Base-by-base conservation (phyloP, 37 sponge, comb jelly and placozoan genomes). In the Bolinopsis microptera region DNA sequence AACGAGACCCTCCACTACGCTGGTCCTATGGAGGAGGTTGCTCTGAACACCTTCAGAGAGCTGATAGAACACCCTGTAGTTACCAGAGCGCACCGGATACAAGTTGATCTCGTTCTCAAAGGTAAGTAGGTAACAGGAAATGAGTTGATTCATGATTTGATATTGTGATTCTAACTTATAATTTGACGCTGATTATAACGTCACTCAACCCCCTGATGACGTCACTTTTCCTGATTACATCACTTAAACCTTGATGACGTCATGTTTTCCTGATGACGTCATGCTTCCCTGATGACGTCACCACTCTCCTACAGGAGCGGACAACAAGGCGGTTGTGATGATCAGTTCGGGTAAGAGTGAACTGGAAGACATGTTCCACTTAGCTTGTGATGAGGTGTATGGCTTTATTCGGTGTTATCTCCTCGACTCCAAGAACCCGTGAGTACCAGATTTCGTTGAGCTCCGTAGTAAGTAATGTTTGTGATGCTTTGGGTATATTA, bases 31-130 rank as follows among this genome's bases (percentile, higher is more conserved):
- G 90, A 86, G 27, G 13, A 28, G 13, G 3, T 27, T 8, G 25
- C 90, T 30, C 34, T 86, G 61, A 86, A 86, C 61, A 41, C 61
- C 3, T 86, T 86, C 61, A 28, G 90, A 18, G 90, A 86, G 61
- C 61, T 86, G 27, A 41, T 34, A 22, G n/a, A 41, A 5, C 90
- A 86, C 90, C 48, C 61, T 37, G 90, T 86, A 9, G 90, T 86
- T 38, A 86, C 90, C 1, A 13, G 34, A 28, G 34, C 90, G 24
- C 90, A 86, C 48, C 8, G 90, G 30, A 86, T 86, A 21, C 90
- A 86, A 38, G 35, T 86, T 22, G 90, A 86, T 34, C 90, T 86
- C 30, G 36, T 86, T 27, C 90, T 86, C 61, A 77, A 86, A 40
- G 90, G 90, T 86, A 38, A 21, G 75, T n/a, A n/a, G 21, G 18